Evolutionary conservation across 37 sponge, comb jelly and placozoan genomes (phyloP).

Genomic region (Geodia barretti): DNA sequence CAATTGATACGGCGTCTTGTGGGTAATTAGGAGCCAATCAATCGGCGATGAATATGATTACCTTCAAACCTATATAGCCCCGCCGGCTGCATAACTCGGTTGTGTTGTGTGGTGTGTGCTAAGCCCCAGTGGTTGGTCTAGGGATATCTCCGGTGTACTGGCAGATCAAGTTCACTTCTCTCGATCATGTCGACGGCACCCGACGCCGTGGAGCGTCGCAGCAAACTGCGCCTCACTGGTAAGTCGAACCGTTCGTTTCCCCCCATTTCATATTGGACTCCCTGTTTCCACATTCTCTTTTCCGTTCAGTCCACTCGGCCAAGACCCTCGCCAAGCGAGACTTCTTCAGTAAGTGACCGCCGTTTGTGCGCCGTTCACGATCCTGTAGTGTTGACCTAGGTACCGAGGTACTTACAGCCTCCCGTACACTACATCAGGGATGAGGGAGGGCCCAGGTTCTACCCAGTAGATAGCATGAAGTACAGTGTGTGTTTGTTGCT

Average conservation of each 20-base stretch:
- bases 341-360: slow-evolving; percentile 80
- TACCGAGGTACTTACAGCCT: background rate
- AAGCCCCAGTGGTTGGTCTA: too few species aligned
- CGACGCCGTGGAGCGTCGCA: slow-evolving; percentile 46
- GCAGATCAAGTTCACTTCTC: too few species aligned
- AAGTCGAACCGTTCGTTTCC: too few species aligned
- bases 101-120: too few species aligned
- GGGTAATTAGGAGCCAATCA: background rate
- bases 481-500: too few species aligned
- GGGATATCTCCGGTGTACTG: too few species aligned
- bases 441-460: too few species aligned
- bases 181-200: background rate
- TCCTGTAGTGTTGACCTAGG: background rate
- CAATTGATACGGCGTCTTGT: background rate
- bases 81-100: too few species aligned
- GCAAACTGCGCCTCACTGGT: slow-evolving; percentile 73
- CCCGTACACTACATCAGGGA: too few species aligned
- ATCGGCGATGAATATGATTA: background rate
- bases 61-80: too few species aligned
- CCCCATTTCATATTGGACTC: too few species aligned
- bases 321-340: slow-evolving; percentile 89
- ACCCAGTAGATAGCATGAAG: too few species aligned
- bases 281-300: background rate
- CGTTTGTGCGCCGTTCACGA: background rate
- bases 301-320: slow-evolving; percentile 83